Conservation (phyloP, 2,797 vertebrate genomes). For the Cynopterus sphinx region DNA sequence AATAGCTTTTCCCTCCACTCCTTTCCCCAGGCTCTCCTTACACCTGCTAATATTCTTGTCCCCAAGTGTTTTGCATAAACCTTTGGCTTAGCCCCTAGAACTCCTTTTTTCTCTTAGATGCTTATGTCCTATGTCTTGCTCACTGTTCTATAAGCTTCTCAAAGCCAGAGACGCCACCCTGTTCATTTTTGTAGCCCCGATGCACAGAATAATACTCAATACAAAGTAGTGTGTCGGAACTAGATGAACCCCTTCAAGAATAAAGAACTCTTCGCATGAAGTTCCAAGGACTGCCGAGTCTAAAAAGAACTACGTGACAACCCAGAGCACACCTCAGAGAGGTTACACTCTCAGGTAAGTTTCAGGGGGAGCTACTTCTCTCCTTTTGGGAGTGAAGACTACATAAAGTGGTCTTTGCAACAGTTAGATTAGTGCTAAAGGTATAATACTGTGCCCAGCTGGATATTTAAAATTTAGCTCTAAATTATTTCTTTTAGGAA, state of each 20-base stretch:
- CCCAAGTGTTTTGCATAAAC: not conserved
- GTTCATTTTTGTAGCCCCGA: conserved; percentile 19
- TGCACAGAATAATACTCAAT: not conserved
- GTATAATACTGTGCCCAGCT: not conserved
- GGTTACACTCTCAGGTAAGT: not conserved
- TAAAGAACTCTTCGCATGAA: not conserved
- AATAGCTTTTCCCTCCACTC: not conserved
- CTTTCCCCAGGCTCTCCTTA: not conserved
- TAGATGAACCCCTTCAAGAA: not conserved
- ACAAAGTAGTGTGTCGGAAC: fast-evolving
- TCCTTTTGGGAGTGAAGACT: not conserved
- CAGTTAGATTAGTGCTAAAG: not conserved
- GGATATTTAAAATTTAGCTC: not conserved
- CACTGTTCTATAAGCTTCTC: not conserved
- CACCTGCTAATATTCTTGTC: not conserved
- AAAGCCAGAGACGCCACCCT: not conserved
- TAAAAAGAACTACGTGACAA: not conserved
- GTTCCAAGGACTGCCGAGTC: not conserved
- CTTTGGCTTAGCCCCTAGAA: not conserved
- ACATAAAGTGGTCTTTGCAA: not conserved
- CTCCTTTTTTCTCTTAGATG: not conserved
- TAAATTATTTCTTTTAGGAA: conserved; percentile 3
- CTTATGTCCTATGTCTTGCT: not conserved
- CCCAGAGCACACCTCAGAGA: not conserved
- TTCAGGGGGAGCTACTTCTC: not conserved